A percentile compares a stretch with the other conserved stretches of the same genome.
Conservation (phyloP, 53 echinoderm and acorn worm genomes). For the Astropecten irregularis region DNA sequence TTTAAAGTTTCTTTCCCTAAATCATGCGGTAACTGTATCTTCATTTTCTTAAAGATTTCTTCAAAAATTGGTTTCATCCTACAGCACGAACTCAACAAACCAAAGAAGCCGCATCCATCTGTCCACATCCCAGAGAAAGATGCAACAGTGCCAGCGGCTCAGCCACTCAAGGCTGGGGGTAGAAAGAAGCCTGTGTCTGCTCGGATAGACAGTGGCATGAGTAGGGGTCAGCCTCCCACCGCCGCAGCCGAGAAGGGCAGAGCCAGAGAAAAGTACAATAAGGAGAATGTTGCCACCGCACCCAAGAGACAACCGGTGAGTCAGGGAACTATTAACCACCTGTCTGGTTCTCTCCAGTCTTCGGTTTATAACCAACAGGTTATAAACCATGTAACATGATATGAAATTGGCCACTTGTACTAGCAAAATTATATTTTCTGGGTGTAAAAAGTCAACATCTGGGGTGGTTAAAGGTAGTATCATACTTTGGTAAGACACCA, state of each 20-base stretch:
- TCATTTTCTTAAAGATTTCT: too few relatives aligned
- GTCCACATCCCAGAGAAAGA: neutral
- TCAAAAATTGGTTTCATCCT: neutral
- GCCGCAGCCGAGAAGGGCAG: neutral
- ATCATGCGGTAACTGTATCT: too few relatives aligned
- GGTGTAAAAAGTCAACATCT: too few relatives aligned
- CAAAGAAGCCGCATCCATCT: neutral
- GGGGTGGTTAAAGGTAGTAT: too few relatives aligned
- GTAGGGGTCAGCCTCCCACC: constrained; percentile 38
- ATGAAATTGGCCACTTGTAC: too few relatives aligned
- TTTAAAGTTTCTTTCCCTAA: too few relatives aligned
- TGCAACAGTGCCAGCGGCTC: neutral
- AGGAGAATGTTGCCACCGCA: constrained; percentile 58
- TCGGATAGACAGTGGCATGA: constrained; percentile 86
- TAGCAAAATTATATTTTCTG: too few relatives aligned
- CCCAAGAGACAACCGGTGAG: constrained; percentile 31
- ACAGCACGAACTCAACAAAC: constrained; percentile 30
- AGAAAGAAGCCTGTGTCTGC: constrained; percentile 76
- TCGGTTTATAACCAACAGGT: neutral
- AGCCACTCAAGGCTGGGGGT: neutral
- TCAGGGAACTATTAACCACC: too few relatives aligned
- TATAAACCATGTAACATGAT: too few relatives aligned
- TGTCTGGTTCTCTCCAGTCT: neutral
- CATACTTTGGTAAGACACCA: too few relatives aligned
- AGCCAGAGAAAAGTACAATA: constrained; percentile 33